Evolutionary conservation across 2,113 vertebrate genomes (phyloP), one percentile per base, ranked within the genome.

Genomic region (Dromaius novaehollandiae): DNA sequence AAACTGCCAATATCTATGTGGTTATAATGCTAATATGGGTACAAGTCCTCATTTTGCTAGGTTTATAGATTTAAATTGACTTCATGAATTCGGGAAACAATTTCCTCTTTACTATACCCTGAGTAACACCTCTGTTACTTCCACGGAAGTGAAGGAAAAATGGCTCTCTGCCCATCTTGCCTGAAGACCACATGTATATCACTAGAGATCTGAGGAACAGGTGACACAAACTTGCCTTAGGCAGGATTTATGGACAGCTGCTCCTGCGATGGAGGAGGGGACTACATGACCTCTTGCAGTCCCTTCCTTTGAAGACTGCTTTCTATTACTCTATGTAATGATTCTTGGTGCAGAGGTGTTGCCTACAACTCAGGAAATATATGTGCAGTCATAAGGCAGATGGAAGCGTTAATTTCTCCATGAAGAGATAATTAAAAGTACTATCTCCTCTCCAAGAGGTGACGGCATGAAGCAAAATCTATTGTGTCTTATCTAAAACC

Each of bases 211-310:
- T 68, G 64, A 81, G 73, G 46, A 92, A 71, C 34, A 81, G 55
- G 66, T 36, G 56, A 93, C 93, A 68, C 36, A 40, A 13, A 19
- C 20, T 28, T 32, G 13, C 46, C 68, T 68, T 50, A 71, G 81
- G 38, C 25, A 92, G 86, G 61, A 84, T 96, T 95, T 92, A 75
- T 7, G 3, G 89, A 26, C 77, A 84, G 86, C 65, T 95, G 77
- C 13, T 75, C 15, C 46, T 86, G 64, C 0, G 7, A 38, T 36
- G 78, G 60, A 60, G 56, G 32, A 60, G 56, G 32, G 32, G 9
- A 34, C 36, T 92, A 71, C 65, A 58, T 28, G 89, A 78, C 64
- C n/a, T 82, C 38, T 66, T 65, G 8, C 38, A 65, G 58, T n/a
- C 53, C 8, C 17, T 96, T 80, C 51, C 17, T 95, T 80, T 42